Conservation (phyloP, 1,140 invertebrate species). For the Caenorhabditis remanei region DNA sequence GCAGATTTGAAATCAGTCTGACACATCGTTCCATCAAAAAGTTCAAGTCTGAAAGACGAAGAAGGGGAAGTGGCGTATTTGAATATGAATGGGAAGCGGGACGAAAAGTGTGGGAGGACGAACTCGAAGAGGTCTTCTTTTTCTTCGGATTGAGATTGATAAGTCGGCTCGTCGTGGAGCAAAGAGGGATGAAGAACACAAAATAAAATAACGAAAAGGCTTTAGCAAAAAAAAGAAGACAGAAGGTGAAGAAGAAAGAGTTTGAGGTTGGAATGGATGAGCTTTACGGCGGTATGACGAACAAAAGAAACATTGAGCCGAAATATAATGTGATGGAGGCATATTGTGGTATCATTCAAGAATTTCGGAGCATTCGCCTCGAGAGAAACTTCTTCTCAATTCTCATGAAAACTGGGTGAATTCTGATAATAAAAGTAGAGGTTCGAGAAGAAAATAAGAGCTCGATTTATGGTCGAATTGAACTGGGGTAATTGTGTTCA, state of each 20-base stretch:
- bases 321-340: slow-evolving; percentile 30
- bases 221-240: background rate
- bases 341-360: background rate
- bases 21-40: too few relatives aligned
- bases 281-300: background rate
- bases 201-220: background rate
- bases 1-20: too few relatives aligned
- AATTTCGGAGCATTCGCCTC: too few relatives aligned
- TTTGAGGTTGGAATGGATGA: slow-evolving; percentile 34
- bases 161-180: background rate
- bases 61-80: too few relatives aligned
- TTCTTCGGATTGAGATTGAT: slow-evolving; percentile 12
- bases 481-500: background rate
- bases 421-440: background rate
- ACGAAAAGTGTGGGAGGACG: background rate
- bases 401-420: slow-evolving; percentile 5
- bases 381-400: too few relatives aligned
- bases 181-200: background rate
- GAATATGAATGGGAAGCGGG: background rate
- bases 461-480: slow-evolving; percentile 10
- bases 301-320: slow-evolving; percentile 47
- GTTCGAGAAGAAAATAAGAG: background rate
- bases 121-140: background rate
- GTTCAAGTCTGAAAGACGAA: too few relatives aligned
- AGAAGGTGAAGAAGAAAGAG: background rate